Conservation (phyloP, 2,113 vertebrate species). For the Pionites leucogaster region DNA sequence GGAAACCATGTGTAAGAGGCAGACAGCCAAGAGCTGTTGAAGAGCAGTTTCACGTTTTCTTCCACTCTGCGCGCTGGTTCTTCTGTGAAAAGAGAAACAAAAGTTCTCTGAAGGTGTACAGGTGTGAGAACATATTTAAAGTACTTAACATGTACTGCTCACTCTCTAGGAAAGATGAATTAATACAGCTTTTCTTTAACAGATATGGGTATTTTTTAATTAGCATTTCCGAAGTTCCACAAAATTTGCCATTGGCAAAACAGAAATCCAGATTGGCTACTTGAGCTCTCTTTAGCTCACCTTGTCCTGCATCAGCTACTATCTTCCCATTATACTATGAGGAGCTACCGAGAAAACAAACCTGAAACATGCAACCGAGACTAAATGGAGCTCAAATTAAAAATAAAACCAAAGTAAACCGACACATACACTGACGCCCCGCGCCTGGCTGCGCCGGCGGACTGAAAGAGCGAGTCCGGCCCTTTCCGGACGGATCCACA, state of each 20-base stretch:
- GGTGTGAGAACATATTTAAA: not conserved
- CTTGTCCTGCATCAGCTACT: rapidly evolving
- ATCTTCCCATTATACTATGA: rapidly evolving
- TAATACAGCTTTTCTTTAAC: not conserved
- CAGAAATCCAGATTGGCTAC: not conserved
- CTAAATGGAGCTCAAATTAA: rapidly evolving
- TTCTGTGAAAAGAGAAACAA: conserved; percentile 60
- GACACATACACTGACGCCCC: rapidly evolving
- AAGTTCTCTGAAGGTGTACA: conserved; percentile 29
- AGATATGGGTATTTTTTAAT: not conserved
- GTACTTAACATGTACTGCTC: not conserved
- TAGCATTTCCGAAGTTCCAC: not conserved
- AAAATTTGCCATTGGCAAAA: not conserved
- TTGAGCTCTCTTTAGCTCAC: too few relatives aligned
- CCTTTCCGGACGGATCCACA: not conserved
- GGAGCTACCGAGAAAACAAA: rapidly evolving
- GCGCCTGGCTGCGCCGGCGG: not conserved
- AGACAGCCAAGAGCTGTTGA: not conserved
- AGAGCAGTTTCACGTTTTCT: conserved; percentile 4
- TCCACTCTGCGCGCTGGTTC: conserved; percentile 37
- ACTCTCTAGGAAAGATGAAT: not conserved
- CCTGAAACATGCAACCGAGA: not conserved
- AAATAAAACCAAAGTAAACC: rapidly evolving
- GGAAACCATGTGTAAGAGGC: not conserved
- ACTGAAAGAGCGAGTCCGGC: not conserved